Evolutionary conservation across 2,888 invertebrate genomes (phyloP), one percentile per base, ranked within the genome.

Genomic region (Hypselothyrea guttata): DNA sequence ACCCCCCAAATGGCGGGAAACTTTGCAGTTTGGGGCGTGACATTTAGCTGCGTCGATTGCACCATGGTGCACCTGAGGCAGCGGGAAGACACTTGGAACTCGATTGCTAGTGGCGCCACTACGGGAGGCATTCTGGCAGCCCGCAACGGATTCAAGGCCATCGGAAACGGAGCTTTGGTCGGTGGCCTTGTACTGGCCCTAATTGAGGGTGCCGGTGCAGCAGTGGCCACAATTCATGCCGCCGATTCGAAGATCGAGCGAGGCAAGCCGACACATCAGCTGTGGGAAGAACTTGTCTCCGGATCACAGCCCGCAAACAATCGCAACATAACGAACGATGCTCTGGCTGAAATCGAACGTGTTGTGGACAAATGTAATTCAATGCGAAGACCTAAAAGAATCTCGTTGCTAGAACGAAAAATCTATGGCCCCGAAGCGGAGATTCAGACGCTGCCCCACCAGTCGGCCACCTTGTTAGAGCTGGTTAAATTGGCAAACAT

Each of bases 21-120:
- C 53, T 81, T 81, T 47, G 81, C 81, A 7, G n/a, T 81, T 9
- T 81, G 81, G 84, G 81, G 78, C 1, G 69, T 75, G 31, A 84
- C 84, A 1, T 81, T 81, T 12, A 84, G 84, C 42, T 66, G 71
- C 0, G 84, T 81, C 8, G 81, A 81, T 51, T 81, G 81, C 31
- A 58, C 71, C n/a, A 41, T 81, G 68, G 68, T 84, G 1, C 37
- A 67, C 28, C 71, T 67, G 13, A 59, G 81, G 1, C 82, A 81
- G 31, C 53, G 62, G 3, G 81, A 81, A 16, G 81, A 81, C 18
- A 57, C 74, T 0, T 81, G 84, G 82, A 81, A 81, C 13, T 81
- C 81, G 1, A 78, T 81, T 13, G 42, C 73, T 0, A 84, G 81
- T 9, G 81, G 81, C 4, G 81, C 81, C 4, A 55, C 82, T 0